These are phyloP conservation scores for Prionailurus viverrinus DNA, from an alignment of 2,113 vertebrate genomes.

Conservation along the genomic window DNA sequence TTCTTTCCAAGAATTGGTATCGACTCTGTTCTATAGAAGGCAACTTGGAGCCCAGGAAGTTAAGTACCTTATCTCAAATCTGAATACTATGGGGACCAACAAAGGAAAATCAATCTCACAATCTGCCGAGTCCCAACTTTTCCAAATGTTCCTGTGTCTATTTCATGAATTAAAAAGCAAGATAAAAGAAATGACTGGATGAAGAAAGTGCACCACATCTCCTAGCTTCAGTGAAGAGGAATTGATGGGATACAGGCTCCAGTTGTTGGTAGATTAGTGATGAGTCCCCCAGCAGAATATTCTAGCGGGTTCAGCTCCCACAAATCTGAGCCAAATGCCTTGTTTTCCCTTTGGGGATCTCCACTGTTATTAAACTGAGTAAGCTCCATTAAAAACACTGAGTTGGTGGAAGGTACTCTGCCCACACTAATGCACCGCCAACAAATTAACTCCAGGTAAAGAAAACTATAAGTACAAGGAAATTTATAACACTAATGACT, in stretches of 20 bases:
- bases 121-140: background rate
- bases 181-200: background rate
- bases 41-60: background rate
- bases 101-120: background rate
- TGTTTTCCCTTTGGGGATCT: conserved; percentile 8
- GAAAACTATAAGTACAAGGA: conserved; percentile 16
- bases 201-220: background rate
- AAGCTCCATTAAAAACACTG: conserved; percentile 51
- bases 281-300: background rate
- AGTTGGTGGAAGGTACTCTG: background rate
- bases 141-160: background rate
- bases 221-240: background rate
- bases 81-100: background rate
- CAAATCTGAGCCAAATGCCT: background rate
- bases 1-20: background rate
- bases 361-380: background rate
- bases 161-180: background rate
- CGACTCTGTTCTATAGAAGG: background rate
- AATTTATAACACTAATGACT: conserved; percentile 58
- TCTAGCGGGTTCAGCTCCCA: conserved; percentile 26
- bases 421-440: background rate
- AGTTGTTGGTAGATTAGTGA: background rate
- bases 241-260: background rate
- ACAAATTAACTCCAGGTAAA: conserved; percentile 36
- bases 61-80: background rate